A percentile compares a stretch with the other conserved stretches of the same genome.
Evolutionary conservation across 2,888 invertebrate species (phyloP).

Genomic region (Imbricaverruca yamaguchii): DNA sequence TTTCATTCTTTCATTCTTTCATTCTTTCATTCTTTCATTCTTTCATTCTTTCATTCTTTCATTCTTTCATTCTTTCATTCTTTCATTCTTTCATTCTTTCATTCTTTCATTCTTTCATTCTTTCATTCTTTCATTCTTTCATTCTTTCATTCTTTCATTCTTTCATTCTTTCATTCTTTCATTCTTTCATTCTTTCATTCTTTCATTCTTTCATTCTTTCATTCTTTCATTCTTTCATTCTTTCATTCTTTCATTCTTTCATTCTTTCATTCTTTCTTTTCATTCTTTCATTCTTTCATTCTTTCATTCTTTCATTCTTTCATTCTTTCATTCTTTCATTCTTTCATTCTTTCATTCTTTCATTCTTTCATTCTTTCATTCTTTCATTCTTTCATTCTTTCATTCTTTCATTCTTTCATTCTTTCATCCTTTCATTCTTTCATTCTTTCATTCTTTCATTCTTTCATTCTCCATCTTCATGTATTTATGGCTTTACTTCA

Average conservation of each 20-base stretch:
- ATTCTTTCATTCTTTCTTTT: too few relatives aligned
- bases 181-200: neutral
- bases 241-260: too few relatives aligned
- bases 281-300: neutral
- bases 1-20: too few relatives aligned
- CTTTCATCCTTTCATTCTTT: too few relatives aligned
- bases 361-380: conserved; percentile 3
- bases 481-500: too few relatives aligned
- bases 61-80: neutral
- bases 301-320: neutral
- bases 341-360: neutral
- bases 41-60: neutral
- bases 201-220: neutral
- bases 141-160: neutral
- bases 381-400: neutral
- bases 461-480: too few relatives aligned
- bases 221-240: neutral
- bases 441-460: too few relatives aligned
- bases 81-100: neutral
- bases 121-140: neutral
- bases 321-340: neutral
- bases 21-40: too few relatives aligned
- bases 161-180: neutral
- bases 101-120: neutral
- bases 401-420: too few relatives aligned